Evolutionary conservation across 2,888 invertebrate genomes (phyloP), one percentile per base, ranked within the genome.

Genomic region (Eupithecia vulgata): DNA sequence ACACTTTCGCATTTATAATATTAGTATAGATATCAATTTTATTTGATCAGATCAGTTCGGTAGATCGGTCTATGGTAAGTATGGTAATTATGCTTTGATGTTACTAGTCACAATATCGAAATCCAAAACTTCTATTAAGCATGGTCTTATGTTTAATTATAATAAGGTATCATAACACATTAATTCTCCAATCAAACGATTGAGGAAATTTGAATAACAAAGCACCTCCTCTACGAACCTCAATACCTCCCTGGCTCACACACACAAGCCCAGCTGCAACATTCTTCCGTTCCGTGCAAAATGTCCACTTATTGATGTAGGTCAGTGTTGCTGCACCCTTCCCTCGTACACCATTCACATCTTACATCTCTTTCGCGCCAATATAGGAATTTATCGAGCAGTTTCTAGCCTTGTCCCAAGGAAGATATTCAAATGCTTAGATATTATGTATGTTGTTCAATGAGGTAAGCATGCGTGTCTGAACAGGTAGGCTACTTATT

Each of bases 261-360:
- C 74, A 74, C 74, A 79, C 80, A 76, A 68, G 76, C 73, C 62
- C 68, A 68, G 68, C 76, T 80, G 78, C 83, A 81, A 77, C 90
- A 91, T 91, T 90, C 90, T 86, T 88, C 85, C 85, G 83, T 82
- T 83, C 83, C 81, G 82, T 81, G 87, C 87, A 81, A 85, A 89
- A 86, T 88, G 87, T 88, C 88, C 89, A 90, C 85, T 88, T 88
- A 89, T 91, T 92, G 92, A 92, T 92, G 92, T 92, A 92, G 92
- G 92, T 92, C 92, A 92, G 85, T 85, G 79, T 78, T 75, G 77
- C 82, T 76, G 80, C 78, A 79, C 83, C 83, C 75, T 74, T 90
- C 81, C 75, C 82, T 76, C 87, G n/a, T 68, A 70, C 67, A 42
- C 61, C 6, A 15, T 7, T 35, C 10, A 21, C 21, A 76, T 73